A percentile compares a stretch with the other conserved stretches of the same genome.
Conservation (phyloP, 2,888 invertebrate species). For the Eupithecia dodoneata region DNA sequence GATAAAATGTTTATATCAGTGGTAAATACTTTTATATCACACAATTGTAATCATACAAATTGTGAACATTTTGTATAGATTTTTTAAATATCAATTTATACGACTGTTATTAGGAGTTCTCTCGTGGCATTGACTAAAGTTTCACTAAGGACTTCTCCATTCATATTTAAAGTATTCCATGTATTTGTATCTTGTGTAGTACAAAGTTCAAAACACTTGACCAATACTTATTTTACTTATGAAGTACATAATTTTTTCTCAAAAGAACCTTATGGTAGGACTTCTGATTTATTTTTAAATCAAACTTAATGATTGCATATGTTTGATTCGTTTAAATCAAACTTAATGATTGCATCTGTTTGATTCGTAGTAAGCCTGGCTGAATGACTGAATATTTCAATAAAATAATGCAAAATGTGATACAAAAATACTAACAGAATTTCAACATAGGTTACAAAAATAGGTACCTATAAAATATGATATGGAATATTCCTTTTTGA, state of each 20-base stretch:
- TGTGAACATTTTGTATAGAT: slow-evolving; percentile 82
- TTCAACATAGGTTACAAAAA: background rate
- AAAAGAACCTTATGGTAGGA: background rate
- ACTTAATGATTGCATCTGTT: background rate
- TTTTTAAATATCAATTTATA: slow-evolving; percentile 73
- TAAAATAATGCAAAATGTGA: background rate
- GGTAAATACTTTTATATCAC: slow-evolving; percentile 78
- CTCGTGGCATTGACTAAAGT: slow-evolving; percentile 78
- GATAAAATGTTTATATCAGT: slow-evolving; percentile 63
- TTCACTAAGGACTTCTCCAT: slow-evolving; percentile 44
- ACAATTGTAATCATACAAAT: slow-evolving; percentile 74
- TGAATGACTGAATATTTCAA: background rate
- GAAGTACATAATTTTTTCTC: background rate
- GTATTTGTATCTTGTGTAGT: background rate
- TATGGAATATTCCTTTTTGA: slow-evolving; percentile 48
- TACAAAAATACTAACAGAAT: background rate
- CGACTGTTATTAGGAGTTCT: slow-evolving; percentile 73
- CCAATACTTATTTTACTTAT: slow-evolving; percentile 1
- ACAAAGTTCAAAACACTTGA: background rate
- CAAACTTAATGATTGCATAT: background rate
- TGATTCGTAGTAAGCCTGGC: background rate
- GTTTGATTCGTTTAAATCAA: background rate
- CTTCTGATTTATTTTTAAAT: background rate
- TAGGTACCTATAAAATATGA: background rate
- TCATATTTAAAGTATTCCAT: slow-evolving; percentile 5